Base-by-base conservation (phyloP, 1,140 invertebrate genomes). In the Drosophila chauvacae region DNA sequence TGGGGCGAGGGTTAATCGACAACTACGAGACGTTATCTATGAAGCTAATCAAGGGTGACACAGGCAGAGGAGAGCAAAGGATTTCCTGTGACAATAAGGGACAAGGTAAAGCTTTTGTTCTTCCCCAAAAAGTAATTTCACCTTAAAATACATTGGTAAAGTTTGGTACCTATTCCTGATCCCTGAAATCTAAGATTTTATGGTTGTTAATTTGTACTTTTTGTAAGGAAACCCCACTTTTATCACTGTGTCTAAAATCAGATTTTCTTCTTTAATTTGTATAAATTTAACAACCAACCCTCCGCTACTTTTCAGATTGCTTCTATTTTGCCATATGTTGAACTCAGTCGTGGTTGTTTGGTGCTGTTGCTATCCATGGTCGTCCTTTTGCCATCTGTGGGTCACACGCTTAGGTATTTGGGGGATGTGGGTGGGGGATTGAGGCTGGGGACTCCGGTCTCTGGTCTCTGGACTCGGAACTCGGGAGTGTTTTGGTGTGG, bases 11-110 rank as follows among this genome's bases (percentile, higher is more conserved):
- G 71, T 60, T 76, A 76, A 55, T 20, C 41, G 48, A 68, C 33
- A 56, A 70, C 63, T 70, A 55, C 39, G 33, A 23, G 48, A 42
- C 26, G 39, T 23, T 47, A 70, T 68, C 80, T 28, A 48, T 59
- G 48, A 30, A 70, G 35, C 35, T 45, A 48, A 72, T 57, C 68
- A 74, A 66, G 74, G 72, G 63, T 53, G 42, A 58, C 53, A 26
- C 20, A 57, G 53, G 20, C 37, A 37, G 33, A 11, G 53, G 2
- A n/a, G 33, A 33, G 20, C 13, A 13, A n/a, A 2, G 18, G 3
- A 18, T n/a, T 48, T 13, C 42, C 20, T 23, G 4, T 9, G 55
- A 10, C 35, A 53, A 44, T 13, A n/a, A 28, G 18, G 26, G 3
- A 20, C 7, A 39, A 39, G 18, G 20, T 10, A 2, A 39, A 55